Base-by-base conservation (phyloP, 2,113 vertebrate genomes). In the Vanacampus margaritifer region DNA sequence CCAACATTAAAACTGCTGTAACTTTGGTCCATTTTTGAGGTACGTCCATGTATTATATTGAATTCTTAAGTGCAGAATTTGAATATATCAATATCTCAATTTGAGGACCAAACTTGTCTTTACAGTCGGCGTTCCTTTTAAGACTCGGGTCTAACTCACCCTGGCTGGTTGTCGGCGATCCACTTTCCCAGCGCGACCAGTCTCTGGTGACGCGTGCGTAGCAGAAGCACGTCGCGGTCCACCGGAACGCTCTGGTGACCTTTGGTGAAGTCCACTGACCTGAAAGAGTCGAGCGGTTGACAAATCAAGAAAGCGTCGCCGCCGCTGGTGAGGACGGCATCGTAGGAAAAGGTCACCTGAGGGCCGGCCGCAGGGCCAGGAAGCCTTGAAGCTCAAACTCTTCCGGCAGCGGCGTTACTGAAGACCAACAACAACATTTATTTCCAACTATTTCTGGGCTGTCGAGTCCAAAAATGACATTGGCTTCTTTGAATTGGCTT, bases 311-410 rank as follows among this genome's bases (percentile, higher is more conserved):
- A 24, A 26, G 5, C 19, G 11, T 23, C 23, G 1, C n/a, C 13
- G 2, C 19, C 10, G 24, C 12, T 5, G 1, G 6, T 1, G 16
- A 28, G 51, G 17, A 19, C 17, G 17, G 5, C 9, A 10, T 3
- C 7, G 7, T 51, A n/a, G 5, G 8, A 17, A 32, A 57, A 32
- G 0, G 11, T 26, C 79, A 97, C 97, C 96, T 95, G 85, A 98
- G 93, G 0, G 96, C 95, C 2, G 96, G 96, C 53, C 96, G 94
- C 71, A 99, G 92, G 67, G 97, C 97, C 87, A 99, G 74, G 88
- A 99, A 99, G 54, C 97, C 97, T 87, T 99, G 97, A 71, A 99
- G 85, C 79, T 99, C 97, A 93, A 98, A 99, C 85, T 99, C 97
- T 82, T 99, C 97, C 36, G 97, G 97, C 88, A 99, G 94, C 0